Percentiles rank a stretch among this genome's conserved stretches.
phyloP scores from a whole-genome alignment of 2,888 invertebrate species.

The Diplolepis rosae region DNA sequence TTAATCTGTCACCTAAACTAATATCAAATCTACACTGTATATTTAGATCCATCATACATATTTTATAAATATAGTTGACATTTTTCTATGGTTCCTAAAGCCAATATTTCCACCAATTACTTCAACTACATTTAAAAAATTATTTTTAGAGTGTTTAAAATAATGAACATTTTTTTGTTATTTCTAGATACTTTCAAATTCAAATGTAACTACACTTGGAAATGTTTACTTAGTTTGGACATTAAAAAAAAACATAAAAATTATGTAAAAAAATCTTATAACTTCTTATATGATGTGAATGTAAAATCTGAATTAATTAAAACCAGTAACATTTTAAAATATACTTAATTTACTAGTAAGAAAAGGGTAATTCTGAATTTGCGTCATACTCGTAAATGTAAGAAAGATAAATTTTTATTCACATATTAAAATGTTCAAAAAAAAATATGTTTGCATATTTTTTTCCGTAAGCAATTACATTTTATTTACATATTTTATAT shows the following conservation, averaged over 20 bases:
- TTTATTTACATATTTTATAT: neutral
- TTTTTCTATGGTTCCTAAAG: too few relatives aligned
- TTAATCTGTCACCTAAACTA: too few relatives aligned
- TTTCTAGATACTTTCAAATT: conserved; percentile 38
- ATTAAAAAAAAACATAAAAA: conserved; percentile 32
- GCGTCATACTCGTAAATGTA: conserved; percentile 43
- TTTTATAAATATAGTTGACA: too few relatives aligned
- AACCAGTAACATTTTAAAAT: too few relatives aligned
- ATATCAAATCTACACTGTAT: too few relatives aligned
- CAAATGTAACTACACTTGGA: conserved; percentile 39
- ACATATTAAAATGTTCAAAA: neutral
- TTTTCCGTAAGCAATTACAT: neutral
- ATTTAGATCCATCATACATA: too few relatives aligned
- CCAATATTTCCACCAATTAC: too few relatives aligned
- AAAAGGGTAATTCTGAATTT: conserved; percentile 38
- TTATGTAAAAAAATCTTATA: conserved; percentile 33
- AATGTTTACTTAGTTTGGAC: conserved; percentile 42
- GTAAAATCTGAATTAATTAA: too few relatives aligned
- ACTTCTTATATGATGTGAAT: too few relatives aligned
- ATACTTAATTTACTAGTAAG: conserved; percentile 39
- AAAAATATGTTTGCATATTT: neutral
- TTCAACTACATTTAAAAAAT: too few relatives aligned
- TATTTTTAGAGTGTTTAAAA: neutral
- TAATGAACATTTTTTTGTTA: neutral
- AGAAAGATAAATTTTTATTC: conserved; percentile 33